Percentiles rank a stretch among this genome's conserved stretches.
These are phyloP conservation scores for Idaea biselata DNA, from an alignment of 2,888 invertebrate genomes.

Conservation along the genomic window DNA sequence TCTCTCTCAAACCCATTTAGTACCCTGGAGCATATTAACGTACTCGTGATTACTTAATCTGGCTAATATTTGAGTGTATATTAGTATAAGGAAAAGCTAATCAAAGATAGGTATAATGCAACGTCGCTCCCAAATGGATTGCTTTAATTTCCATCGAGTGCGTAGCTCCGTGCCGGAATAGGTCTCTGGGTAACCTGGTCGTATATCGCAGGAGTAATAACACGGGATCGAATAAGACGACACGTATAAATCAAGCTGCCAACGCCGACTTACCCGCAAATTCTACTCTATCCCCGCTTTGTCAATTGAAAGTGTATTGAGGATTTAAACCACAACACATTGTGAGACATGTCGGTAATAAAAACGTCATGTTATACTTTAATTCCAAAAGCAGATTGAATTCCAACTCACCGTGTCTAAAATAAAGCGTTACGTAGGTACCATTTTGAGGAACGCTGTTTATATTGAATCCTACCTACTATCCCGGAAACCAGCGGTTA, in stretches of 20 bases:
- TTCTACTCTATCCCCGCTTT: conserved; percentile 30
- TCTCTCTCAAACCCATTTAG: neutral
- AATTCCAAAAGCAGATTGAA: neutral
- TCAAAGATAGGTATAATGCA: conserved; percentile 12
- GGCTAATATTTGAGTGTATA: conserved; percentile 3
- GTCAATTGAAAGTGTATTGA: conserved; percentile 29
- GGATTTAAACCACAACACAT: neutral
- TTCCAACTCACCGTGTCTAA: neutral
- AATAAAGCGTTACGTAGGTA: neutral
- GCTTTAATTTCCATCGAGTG: conserved; percentile 30
- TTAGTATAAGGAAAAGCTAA: conserved; percentile 10
- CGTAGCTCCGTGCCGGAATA: conserved; percentile 30
- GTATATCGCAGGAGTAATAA: conserved; percentile 37
- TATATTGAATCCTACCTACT: neutral
- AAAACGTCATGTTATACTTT: neutral
- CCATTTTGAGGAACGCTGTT: neutral
- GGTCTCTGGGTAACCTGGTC: conserved; percentile 32
- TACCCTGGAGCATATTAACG: neutral
- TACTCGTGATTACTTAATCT: neutral
- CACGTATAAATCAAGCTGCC: conserved; percentile 49
- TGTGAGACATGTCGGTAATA: neutral
- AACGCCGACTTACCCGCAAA: conserved; percentile 36
- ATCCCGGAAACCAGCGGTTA: neutral
- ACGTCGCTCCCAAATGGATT: conserved; percentile 22
- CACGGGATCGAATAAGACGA: conserved; percentile 41